Percentiles rank a stretch among this genome's conserved stretches.
Conservation (phyloP, 2,113 vertebrate species). For the Caranx melampygus region DNA sequence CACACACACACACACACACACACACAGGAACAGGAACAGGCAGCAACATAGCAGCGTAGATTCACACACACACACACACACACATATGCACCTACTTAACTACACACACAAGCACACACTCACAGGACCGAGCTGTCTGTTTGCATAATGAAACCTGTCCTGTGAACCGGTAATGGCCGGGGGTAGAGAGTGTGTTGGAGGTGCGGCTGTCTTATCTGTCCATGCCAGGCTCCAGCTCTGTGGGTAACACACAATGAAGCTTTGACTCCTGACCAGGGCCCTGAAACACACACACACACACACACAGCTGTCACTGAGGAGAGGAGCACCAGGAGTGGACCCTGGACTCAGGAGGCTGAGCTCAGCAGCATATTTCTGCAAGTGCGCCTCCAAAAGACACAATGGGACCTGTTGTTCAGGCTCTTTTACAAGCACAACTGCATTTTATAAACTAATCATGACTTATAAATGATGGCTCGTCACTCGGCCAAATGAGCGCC, state of each 20-base stretch:
- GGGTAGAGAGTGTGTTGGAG: slow-evolving; percentile 45
- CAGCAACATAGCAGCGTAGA: slow-evolving; percentile 11
- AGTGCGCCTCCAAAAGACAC: neutral
- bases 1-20: neutral
- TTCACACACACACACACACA: neutral
- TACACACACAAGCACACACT: neutral
- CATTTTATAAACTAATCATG: neutral
- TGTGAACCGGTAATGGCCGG: slow-evolving; percentile 19
- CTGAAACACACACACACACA: slow-evolving; percentile 37
- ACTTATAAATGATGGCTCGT: neutral
- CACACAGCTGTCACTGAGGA: slow-evolving; percentile 21
- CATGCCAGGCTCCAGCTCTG: slow-evolving; percentile 52
- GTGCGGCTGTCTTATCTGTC: slow-evolving; percentile 67
- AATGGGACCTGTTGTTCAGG: neutral
- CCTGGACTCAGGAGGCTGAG: neutral
- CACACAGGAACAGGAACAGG: slow-evolving; percentile 4
- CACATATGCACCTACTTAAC: slow-evolving; percentile 30
- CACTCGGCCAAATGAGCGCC: neutral
- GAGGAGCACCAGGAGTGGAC: neutral
- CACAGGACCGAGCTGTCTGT: slow-evolving; percentile 33
- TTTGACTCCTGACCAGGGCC: slow-evolving; percentile 35
- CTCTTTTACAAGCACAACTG: neutral
- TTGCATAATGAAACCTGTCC: slow-evolving; percentile 61
- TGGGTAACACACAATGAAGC: slow-evolving; percentile 54
- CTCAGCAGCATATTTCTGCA: neutral